A percentile compares a stretch with the other conserved stretches of the same genome.
Evolutionary conservation across 2,113 vertebrate genomes (phyloP).

Genomic region (Thermophis baileyi): DNA sequence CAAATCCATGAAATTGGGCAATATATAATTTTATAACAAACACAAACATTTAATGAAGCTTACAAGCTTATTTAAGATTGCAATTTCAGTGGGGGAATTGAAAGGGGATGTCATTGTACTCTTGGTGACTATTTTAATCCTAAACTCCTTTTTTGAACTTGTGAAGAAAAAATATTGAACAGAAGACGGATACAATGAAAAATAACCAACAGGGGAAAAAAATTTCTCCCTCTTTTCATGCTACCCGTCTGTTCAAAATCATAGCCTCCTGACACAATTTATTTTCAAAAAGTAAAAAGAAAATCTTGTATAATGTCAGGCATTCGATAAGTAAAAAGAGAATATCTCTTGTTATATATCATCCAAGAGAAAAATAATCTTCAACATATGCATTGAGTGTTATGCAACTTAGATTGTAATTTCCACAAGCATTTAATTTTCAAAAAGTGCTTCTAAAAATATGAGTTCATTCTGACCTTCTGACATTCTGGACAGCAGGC

Average conservation of each 20-base stretch:
- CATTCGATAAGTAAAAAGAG: not conserved
- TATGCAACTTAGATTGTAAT: not conserved
- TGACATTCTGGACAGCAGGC: not conserved
- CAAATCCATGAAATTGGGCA: not conserved
- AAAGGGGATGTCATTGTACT: not conserved
- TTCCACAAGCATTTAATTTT: not conserved
- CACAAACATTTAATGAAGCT: not conserved
- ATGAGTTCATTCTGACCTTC: not conserved
- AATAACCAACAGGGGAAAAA: not conserved
- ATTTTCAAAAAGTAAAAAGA: not conserved
- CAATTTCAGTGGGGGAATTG: not conserved
- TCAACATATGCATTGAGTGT: too few species aligned
- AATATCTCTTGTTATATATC: not conserved
- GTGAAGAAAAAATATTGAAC: not conserved
- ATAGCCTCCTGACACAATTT: not conserved
- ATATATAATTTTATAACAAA: not conserved
- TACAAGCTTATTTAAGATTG: not conserved
- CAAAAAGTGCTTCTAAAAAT: not conserved
- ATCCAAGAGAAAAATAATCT: not conserved
- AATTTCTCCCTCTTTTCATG: not conserved
- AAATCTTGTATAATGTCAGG: not conserved
- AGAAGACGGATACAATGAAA: not conserved
- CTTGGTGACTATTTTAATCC: not conserved
- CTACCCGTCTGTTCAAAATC: not conserved
- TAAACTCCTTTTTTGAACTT: not conserved